Percentiles rank a stretch among this genome's conserved stretches.
These are phyloP conservation scores for Lasioglossum marginatum DNA, from an alignment of 2,888 invertebrate genomes.

Conservation along the genomic window DNA sequence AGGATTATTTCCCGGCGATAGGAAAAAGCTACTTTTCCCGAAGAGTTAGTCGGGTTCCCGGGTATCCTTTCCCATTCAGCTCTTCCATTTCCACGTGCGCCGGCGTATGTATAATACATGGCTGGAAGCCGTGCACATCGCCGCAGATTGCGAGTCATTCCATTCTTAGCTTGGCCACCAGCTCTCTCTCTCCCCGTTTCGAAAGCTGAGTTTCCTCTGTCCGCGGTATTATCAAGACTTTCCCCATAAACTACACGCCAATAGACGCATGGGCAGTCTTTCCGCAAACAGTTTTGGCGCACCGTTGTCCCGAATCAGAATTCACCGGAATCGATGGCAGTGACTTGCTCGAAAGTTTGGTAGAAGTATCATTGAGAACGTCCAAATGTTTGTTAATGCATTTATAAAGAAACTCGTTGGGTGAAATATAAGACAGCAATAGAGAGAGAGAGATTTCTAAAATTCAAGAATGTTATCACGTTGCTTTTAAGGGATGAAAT, in stretches of 20 bases:
- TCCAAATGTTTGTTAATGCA: neutral
- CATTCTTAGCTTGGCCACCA: slow-evolving; percentile 41
- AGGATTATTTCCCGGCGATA: slow-evolving; percentile 10
- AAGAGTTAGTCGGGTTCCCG: slow-evolving; percentile 26
- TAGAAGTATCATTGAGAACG: neutral
- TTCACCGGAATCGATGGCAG: neutral
- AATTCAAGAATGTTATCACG: too few species aligned
- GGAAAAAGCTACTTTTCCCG: slow-evolving; percentile 39
- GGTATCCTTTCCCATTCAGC: slow-evolving; percentile 35
- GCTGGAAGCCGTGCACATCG: slow-evolving; percentile 29
- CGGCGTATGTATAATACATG: slow-evolving; percentile 39
- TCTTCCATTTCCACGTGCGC: slow-evolving; percentile 44
- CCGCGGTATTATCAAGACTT: slow-evolving; percentile 68
- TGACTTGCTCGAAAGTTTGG: neutral
- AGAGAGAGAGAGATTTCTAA: too few species aligned
- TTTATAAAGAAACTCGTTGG: too few species aligned
- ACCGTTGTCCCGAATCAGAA: neutral
- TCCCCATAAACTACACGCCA: slow-evolving; percentile 68
- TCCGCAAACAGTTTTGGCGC: neutral
- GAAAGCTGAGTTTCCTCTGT: slow-evolving; percentile 30
- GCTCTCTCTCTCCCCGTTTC: neutral
- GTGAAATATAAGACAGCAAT: too few species aligned
- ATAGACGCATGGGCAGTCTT: slow-evolving; percentile 30
- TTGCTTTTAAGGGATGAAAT: too few species aligned
- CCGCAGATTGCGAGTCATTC: slow-evolving; percentile 57